Evolutionary conservation across 2,888 invertebrate genomes (phyloP).

Genomic region (Troides oblongomaculatus): DNA sequence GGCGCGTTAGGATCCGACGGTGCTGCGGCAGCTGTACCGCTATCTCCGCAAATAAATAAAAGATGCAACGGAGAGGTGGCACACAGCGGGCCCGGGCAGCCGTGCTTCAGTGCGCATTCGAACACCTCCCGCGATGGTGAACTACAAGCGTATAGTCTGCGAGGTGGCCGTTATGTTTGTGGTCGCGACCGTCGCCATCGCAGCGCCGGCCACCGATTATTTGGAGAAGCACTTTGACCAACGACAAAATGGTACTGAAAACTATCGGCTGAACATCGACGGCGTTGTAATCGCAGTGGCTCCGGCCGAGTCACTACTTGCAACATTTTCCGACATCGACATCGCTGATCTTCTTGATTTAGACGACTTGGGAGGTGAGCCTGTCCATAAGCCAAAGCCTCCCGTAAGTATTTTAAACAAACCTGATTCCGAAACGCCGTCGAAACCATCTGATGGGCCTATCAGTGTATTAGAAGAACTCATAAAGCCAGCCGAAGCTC

Average conservation of each 20-base stretch:
- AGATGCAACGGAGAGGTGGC: slow-evolving; percentile 70
- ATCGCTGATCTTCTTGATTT: slow-evolving; percentile 60
- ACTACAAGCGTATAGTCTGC: slow-evolving; percentile 71
- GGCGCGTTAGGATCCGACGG: slow-evolving; percentile 48
- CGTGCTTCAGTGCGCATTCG: slow-evolving; percentile 59
- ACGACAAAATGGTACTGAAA: slow-evolving; percentile 88
- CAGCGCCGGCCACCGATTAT: slow-evolving; percentile 52
- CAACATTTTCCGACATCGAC: slow-evolving; percentile 76
- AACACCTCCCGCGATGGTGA: slow-evolving; percentile 69
- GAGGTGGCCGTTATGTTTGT: slow-evolving; percentile 54
- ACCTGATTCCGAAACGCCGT: slow-evolving; percentile 36
- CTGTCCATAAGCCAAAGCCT: slow-evolving; percentile 37
- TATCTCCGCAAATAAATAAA: slow-evolving; percentile 77
- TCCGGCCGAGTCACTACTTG: slow-evolving; percentile 81
- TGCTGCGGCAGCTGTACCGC: slow-evolving; percentile 67
- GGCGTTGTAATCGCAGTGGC: slow-evolving; percentile 84
- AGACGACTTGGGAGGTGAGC: slow-evolving; percentile 48
- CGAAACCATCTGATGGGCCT: slow-evolving; percentile 38
- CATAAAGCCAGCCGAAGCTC: slow-evolving; percentile 35
- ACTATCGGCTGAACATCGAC: slow-evolving; percentile 84
- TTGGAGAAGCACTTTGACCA: slow-evolving; percentile 79
- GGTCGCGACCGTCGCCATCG: slow-evolving; percentile 39
- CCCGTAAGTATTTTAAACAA: slow-evolving; percentile 37
- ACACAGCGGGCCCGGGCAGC: slow-evolving; percentile 63
- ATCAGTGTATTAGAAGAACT: too few relatives aligned